phyloP scores from a whole-genome alignment of 2,797 vertebrate species.

The Pagetopsis macropterus region DNA sequence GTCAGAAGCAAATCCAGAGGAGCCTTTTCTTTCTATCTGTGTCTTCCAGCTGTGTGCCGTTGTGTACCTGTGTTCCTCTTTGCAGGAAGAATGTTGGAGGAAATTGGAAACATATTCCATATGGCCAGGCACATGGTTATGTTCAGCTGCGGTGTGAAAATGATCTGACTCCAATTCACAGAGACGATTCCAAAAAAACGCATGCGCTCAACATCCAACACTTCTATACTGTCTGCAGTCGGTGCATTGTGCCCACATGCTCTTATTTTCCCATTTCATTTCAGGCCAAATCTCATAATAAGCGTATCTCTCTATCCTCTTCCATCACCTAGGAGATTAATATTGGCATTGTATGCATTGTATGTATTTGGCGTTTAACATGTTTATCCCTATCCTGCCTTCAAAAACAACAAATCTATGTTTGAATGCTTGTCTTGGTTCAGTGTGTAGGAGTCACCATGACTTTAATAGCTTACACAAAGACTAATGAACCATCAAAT shows the following conservation, averaged over 20 bases:
- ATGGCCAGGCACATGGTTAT: slow-evolving; percentile 41
- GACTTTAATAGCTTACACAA: too few relatives aligned
- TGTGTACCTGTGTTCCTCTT: slow-evolving; percentile 28
- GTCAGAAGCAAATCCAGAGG: slow-evolving; percentile 43
- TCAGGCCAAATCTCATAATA: slow-evolving; percentile 40
- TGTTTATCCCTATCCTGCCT: slow-evolving; percentile 9
- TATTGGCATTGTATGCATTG: slow-evolving; percentile 6
- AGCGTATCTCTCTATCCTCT: slow-evolving; percentile 26
- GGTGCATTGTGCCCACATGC: neutral
- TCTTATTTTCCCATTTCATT: slow-evolving; percentile 45
- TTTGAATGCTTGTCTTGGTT: too few relatives aligned
- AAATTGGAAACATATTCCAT: slow-evolving; percentile 64
- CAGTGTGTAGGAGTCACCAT: too few relatives aligned
- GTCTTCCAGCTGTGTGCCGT: slow-evolving; percentile 43
- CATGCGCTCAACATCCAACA: slow-evolving; percentile 11
- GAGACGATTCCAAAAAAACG: slow-evolving; percentile 11
- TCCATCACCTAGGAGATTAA: slow-evolving; percentile 21
- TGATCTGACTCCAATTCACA: slow-evolving; percentile 2
- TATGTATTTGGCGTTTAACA: slow-evolving; percentile 12
- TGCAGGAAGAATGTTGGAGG: slow-evolving; percentile 45
- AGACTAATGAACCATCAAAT: too few relatives aligned
- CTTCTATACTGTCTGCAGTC: neutral
- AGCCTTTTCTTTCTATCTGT: slow-evolving; percentile 5
- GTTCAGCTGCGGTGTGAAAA: slow-evolving; percentile 37
- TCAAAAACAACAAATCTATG: too few relatives aligned